Evolutionary conservation across 2,797 vertebrate genomes (phyloP), one percentile per base, ranked within the genome.

Genomic region (Acanthiza pusilla): DNA sequence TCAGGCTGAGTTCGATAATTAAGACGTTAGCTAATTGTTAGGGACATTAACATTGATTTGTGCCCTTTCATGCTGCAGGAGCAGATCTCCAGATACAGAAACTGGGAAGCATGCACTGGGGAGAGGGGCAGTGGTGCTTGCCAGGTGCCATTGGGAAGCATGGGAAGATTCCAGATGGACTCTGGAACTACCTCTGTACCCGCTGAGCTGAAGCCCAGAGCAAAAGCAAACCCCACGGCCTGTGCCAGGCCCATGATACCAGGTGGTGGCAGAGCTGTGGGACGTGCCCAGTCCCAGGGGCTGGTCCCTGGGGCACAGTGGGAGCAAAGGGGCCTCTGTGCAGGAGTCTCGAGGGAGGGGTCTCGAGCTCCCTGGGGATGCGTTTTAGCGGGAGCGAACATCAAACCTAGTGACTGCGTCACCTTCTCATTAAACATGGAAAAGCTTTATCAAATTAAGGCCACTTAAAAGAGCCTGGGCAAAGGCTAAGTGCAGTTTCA

Each of bases 1-100:
- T 91, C 89, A 92, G 93, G 65, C 76, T 2, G 38, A 74, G 89
- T 21, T 97, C 71, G 55, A 97, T 96, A 97, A 97, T 97, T 97
- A 97, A 95, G 97, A 96, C 8, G 43, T 98, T 97, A 97, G 95
- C 96, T 97, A 97, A 97, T 97, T 97, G 97, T 97, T 92, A 86
- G 96, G 95, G 96, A 93, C 91, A 96, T 97, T 96, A 97, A 58
- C 97, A 97, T 97, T 94, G 97, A 97, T 97, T 97, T 95, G 96
- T 96, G 96, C 96, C 95, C 93, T 96, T 97, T 96, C 92, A 63
- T 67, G 94, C 85, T 70, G 82, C 84, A 72, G 93, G 58, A 93
- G 27, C 1, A 1, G 83, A 91, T 68, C 62, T 68, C 5, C 5
- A 85, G 29, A 71, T 32, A n/a, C 13, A 22, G 11, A 10, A 51